phyloP scores from a whole-genome alignment of 2,797 vertebrate genomes.

The Pantherophis alleghaniensis region DNA sequence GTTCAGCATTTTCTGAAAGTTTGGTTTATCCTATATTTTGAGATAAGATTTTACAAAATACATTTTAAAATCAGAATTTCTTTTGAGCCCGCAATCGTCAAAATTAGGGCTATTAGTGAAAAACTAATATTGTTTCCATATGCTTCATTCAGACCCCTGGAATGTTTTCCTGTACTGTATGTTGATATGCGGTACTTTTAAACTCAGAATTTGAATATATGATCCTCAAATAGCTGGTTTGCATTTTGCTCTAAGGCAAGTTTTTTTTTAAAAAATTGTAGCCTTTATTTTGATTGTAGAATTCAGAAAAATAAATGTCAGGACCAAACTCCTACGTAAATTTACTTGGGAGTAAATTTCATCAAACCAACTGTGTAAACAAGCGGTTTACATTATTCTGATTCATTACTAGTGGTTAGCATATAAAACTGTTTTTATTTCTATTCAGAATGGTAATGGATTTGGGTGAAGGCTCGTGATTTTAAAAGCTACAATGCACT shows the following conservation, averaged over 20 bases:
- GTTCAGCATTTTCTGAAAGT: neutral
- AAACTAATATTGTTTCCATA: neutral
- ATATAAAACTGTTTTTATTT: neutral
- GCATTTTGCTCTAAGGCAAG: neutral
- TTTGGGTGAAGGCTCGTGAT: neutral
- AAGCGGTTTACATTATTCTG: neutral
- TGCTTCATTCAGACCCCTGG: neutral
- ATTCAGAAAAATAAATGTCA: neutral
- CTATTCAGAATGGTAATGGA: neutral
- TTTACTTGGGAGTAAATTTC: neutral
- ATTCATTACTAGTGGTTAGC: neutral
- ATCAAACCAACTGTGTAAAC: neutral
- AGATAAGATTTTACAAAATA: neutral
- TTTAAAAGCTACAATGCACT: neutral
- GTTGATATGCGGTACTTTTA: neutral
- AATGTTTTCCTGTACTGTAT: neutral
- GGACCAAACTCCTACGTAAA: neutral
- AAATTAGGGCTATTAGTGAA: neutral
- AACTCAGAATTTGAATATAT: neutral
- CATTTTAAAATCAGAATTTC: neutral
- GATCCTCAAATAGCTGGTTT: neutral
- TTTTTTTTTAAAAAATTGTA: neutral
- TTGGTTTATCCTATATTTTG: neutral
- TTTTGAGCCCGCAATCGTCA: neutral
- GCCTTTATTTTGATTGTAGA: neutral